Conservation (phyloP, 2,888 invertebrate species). For the Zaprionus obscuricornis region DNA sequence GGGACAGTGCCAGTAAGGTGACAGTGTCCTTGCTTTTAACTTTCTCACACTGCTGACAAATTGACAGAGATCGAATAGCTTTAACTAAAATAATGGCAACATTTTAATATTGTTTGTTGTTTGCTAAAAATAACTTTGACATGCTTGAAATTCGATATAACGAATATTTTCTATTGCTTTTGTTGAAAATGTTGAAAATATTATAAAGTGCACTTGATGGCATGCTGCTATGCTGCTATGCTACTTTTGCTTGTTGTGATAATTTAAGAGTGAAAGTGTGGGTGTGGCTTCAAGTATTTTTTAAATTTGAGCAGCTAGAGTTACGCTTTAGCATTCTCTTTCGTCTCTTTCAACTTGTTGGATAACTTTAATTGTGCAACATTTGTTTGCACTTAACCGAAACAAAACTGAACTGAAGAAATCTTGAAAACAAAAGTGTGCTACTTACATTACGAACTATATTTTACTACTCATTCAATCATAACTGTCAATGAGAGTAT, state of each 20-base stretch:
- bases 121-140: neutral
- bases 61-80: slow-evolving; percentile 34
- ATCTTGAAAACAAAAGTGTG: slow-evolving; percentile 58
- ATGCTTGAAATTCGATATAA: too few species aligned
- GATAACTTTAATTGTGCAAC: slow-evolving; percentile 56
- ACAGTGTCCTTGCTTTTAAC: too few species aligned
- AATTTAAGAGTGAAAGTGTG: too few species aligned
- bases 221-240: too few species aligned
- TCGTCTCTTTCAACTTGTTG: slow-evolving; percentile 24
- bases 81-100: slow-evolving; percentile 13
- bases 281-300: slow-evolving; percentile 25
- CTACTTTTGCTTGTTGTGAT: too few species aligned
- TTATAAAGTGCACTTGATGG: too few species aligned
- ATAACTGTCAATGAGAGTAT: too few species aligned
- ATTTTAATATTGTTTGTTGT: neutral
- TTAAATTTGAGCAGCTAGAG: slow-evolving; percentile 15
- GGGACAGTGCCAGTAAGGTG: too few species aligned
- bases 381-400: slow-evolving; percentile 65
- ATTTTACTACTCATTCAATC: too few species aligned
- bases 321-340: slow-evolving; percentile 12
- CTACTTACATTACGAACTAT: slow-evolving; percentile 64
- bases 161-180: too few species aligned
- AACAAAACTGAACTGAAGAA: slow-evolving; percentile 41
- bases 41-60: too few species aligned
- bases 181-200: too few species aligned